Evolutionary conservation across 2,888 invertebrate species (phyloP).

Genomic region (Helobdella robusta): DNA sequence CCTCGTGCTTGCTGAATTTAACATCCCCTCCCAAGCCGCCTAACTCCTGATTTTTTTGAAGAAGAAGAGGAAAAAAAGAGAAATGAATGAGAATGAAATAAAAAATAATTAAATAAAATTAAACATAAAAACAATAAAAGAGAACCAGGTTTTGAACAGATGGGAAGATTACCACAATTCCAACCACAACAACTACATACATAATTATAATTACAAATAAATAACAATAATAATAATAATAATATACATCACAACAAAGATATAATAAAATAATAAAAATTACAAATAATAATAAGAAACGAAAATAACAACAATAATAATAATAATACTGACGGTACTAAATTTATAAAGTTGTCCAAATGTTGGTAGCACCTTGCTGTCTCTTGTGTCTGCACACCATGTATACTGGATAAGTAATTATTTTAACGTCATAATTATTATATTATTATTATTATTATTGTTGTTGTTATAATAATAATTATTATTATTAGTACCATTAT

Average conservation of each 20-base stretch:
- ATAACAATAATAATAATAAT: too few species aligned
- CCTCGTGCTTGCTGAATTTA: conserved; percentile 74
- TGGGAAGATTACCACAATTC: not conserved
- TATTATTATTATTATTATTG: not conserved
- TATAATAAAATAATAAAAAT: too few species aligned
- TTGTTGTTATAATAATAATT: too few species aligned
- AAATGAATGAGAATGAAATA: conserved; percentile 11
- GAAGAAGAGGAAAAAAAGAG: not conserved
- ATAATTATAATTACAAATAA: conserved; percentile 6
- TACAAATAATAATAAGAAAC: too few species aligned
- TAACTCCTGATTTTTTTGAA: conserved; percentile 60
- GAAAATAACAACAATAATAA: too few species aligned
- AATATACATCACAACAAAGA: too few species aligned
- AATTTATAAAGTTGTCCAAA: conserved; percentile 61
- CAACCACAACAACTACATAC: not conserved
- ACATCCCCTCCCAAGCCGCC: conserved; percentile 84
- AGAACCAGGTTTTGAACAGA: not conserved
- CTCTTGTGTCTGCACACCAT: conserved; percentile 67
- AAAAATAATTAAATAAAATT: conserved; percentile 1
- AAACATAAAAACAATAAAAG: not conserved
- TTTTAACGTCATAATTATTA: not conserved
- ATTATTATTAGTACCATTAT: too few species aligned
- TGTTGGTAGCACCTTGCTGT: conserved; percentile 70
- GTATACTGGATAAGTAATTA: conserved; percentile 60
- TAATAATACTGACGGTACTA: conserved; percentile 39